Conservation (phyloP, 2,113 vertebrate species). For the Chascanopsetta lugubris region DNA sequence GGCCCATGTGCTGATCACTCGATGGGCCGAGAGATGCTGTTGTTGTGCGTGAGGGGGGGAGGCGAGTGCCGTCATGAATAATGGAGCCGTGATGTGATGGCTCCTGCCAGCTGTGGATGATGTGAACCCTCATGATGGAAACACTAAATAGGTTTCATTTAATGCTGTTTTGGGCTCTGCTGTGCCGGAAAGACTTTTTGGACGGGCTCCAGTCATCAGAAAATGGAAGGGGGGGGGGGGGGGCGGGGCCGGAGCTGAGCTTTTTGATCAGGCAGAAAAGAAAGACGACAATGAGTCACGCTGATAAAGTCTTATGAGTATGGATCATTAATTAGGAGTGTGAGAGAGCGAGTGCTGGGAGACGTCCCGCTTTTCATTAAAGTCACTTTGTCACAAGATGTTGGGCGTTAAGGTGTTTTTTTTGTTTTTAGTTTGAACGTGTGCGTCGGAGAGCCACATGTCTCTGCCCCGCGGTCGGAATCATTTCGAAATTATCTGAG, state of each 20-base stretch:
- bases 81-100: slow-evolving; percentile 23
- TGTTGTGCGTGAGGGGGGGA: slow-evolving; percentile 22
- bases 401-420: not conserved
- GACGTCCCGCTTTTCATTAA: slow-evolving; percentile 37
- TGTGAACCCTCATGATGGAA: slow-evolving; percentile 45
- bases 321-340: slow-evolving; percentile 45
- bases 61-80: slow-evolving; percentile 24
- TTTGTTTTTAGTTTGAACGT: not conserved
- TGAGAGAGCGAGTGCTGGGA: slow-evolving; percentile 40
- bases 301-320: slow-evolving; percentile 45
- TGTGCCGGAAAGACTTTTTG: slow-evolving; percentile 30
- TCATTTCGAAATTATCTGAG: not conserved
- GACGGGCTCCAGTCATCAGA: slow-evolving; percentile 31
- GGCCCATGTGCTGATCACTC: slow-evolving; percentile 58
- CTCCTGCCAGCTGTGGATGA: slow-evolving; percentile 35
- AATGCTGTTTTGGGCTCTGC: slow-evolving; percentile 30
- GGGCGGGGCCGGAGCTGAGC: too few species aligned
- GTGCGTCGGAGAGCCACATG: not conserved
- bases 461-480: not conserved
- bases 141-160: slow-evolving; percentile 39
- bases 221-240: slow-evolving; percentile 16
- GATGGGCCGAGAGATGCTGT: slow-evolving; percentile 34
- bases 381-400: slow-evolving; percentile 25
- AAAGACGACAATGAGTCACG: slow-evolving; percentile 42
- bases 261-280: slow-evolving; percentile 48